Percentiles rank a stretch among this genome's conserved stretches.
Evolutionary conservation across 2,888 invertebrate genomes (phyloP).

Genomic region (Luperina nickerlii): DNA sequence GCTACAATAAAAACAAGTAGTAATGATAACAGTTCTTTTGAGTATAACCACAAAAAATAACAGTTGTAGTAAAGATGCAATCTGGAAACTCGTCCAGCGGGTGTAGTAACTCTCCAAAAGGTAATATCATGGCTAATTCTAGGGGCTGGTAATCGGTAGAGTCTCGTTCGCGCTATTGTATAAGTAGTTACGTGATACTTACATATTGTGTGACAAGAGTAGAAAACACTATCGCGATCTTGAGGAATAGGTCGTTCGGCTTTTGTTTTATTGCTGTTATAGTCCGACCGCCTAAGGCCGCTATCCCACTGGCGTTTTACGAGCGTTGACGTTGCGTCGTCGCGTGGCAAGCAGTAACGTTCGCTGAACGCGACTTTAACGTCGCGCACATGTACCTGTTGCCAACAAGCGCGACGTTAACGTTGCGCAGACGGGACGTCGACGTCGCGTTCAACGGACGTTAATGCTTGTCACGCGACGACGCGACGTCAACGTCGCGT

Average conservation of each 20-base stretch:
- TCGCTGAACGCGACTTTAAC: too few species aligned
- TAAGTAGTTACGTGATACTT: neutral
- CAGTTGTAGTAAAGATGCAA: slow-evolving; percentile 48
- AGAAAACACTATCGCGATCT: neutral
- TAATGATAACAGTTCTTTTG: slow-evolving; percentile 46
- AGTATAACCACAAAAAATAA: slow-evolving; percentile 36
- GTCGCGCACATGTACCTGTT: too few species aligned
- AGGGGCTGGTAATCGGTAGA: neutral
- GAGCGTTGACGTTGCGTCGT: too few species aligned
- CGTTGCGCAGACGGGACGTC: too few species aligned
- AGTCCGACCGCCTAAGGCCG: too few species aligned
- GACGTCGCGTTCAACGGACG: too few species aligned
- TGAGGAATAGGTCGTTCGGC: neutral
- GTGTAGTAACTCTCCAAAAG: slow-evolving; percentile 38
- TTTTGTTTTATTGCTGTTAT: neutral
- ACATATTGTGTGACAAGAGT: neutral
- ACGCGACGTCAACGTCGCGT: too few species aligned
- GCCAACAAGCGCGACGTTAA: too few species aligned
- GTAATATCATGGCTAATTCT: slow-evolving; percentile 4
- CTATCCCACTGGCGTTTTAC: too few species aligned
- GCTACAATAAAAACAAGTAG: slow-evolving; percentile 37
- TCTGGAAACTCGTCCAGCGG: slow-evolving; percentile 33
- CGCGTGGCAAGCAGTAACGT: too few species aligned
- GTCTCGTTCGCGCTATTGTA: neutral
- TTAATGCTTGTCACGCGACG: too few species aligned